Conservation (phyloP, 1,140 invertebrate genomes). For the Drosophila bocki region DNA sequence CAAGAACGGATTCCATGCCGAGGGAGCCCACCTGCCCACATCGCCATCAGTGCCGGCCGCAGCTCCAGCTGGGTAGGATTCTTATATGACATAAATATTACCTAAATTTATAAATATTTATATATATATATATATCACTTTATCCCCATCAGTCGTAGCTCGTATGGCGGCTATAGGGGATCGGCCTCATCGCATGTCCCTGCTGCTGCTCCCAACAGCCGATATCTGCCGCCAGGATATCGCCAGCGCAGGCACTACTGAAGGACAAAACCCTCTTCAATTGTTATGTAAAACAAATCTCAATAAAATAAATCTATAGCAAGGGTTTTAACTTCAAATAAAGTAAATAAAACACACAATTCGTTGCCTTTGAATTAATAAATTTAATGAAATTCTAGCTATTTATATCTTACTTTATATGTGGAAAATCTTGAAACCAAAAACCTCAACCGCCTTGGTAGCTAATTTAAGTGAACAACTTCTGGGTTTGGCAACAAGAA, state of each 20-base stretch:
- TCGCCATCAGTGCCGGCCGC: slow-evolving; percentile 87
- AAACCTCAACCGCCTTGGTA: slow-evolving; percentile 18
- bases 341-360: not conserved
- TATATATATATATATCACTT: not conserved
- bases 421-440: not conserved
- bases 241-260: slow-evolving; percentile 70
- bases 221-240: slow-evolving; percentile 67
- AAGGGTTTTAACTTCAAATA: not conserved
- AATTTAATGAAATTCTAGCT: not conserved
- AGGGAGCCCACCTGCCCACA: slow-evolving; percentile 92
- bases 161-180: slow-evolving; percentile 55
- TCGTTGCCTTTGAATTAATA: not conserved
- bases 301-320: not conserved
- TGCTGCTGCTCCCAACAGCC: slow-evolving; percentile 39
- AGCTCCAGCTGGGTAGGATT: slow-evolving; percentile 19
- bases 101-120: not conserved
- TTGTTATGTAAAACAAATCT: slow-evolving; percentile 1
- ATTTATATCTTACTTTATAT: not conserved
- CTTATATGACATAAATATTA: not conserved
- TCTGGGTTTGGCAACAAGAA: slow-evolving; percentile 31
- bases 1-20: slow-evolving; percentile 87
- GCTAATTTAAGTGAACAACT: slow-evolving; percentile 46
- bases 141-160: slow-evolving; percentile 25
- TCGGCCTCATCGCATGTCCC: slow-evolving; percentile 45
- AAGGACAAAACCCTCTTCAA: not conserved